These are phyloP conservation scores for Brachyhypopomus occidentalis DNA, from an alignment of 2,113 vertebrate species.

Conservation along the genomic window DNA sequence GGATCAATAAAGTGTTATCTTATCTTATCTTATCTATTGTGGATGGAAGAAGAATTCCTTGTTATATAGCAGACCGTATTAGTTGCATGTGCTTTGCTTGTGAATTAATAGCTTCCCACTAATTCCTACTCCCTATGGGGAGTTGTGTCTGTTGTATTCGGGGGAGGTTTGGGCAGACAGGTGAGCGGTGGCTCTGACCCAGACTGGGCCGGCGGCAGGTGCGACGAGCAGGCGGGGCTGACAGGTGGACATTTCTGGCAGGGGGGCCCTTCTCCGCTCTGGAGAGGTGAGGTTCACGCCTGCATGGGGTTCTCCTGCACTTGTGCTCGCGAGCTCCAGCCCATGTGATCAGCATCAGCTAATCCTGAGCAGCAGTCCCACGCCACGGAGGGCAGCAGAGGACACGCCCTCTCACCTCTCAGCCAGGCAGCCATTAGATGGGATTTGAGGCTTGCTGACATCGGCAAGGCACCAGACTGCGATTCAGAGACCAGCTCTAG, in stretches of 20 bases:
- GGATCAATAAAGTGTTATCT: no score
- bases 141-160: neutral
- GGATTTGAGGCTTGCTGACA: neutral
- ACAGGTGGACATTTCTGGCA: conserved; percentile 61
- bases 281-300: conserved; percentile 27
- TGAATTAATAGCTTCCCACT: neutral
- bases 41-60: no score
- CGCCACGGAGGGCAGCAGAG: neutral
- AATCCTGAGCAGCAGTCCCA: conserved; percentile 3
- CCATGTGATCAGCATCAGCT: conserved; percentile 18
- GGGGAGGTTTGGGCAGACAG: neutral
- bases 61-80: neutral
- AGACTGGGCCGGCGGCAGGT: conserved; percentile 11
- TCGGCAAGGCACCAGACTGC: neutral
- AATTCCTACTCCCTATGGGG: neutral
- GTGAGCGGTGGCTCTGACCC: conserved; percentile 44
- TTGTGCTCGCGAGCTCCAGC: neutral
- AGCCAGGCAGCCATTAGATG: neutral
- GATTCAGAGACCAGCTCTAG: neutral
- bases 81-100: neutral
- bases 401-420: neutral
- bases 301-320: neutral
- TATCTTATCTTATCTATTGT: no score
- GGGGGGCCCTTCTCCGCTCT: neutral
- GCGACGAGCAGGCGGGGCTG: conserved; percentile 41